These are phyloP conservation scores for Hyperoplus immaculatus DNA, from an alignment of 2,797 vertebrate species.

Conservation along the genomic window DNA sequence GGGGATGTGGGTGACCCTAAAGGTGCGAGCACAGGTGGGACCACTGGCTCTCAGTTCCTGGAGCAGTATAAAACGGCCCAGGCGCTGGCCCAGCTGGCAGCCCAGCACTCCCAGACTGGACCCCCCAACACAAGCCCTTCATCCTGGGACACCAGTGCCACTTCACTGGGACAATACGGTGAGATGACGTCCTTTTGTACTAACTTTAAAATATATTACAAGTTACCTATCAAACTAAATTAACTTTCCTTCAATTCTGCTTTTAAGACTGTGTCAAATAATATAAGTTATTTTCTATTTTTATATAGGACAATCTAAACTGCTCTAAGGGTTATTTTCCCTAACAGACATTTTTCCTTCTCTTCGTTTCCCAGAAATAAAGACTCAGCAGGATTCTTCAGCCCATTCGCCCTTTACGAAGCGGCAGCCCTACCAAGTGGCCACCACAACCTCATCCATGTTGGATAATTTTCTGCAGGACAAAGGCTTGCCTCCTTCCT, in stretches of 20 bases:
- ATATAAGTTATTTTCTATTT: neutral
- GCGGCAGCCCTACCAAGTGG: conserved; percentile 92
- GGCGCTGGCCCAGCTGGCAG: conserved; percentile 95
- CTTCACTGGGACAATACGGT: conserved; percentile 95
- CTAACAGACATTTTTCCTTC: neutral
- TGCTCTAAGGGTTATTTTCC: neutral
- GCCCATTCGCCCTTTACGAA: conserved; percentile 94
- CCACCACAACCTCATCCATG: conserved; percentile 89
- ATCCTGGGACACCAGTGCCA: conserved; percentile 92
- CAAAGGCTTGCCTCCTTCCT: conserved; percentile 86
- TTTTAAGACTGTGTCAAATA: too few relatives aligned
- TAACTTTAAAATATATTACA: neutral
- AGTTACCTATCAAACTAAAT: neutral
- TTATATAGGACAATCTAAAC: neutral
- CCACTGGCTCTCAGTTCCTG: conserved; percentile 96
- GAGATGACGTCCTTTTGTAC: conserved; percentile 51
- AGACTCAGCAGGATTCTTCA: conserved; percentile 89
- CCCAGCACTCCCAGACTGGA: conserved; percentile 91
- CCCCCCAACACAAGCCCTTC: conserved; percentile 82
- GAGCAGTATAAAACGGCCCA: conserved; percentile 99
- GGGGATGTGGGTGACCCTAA: conserved; percentile 95
- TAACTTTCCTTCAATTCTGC: neutral
- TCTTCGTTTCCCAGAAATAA: conserved; percentile 87
- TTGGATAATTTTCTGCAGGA: conserved; percentile 98
- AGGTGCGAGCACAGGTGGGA: conserved; percentile 88